A percentile compares a stretch with the other conserved stretches of the same genome.
phyloP scores from a whole-genome alignment of 2,888 invertebrate genomes.

The Amphiduros pacificus region DNA sequence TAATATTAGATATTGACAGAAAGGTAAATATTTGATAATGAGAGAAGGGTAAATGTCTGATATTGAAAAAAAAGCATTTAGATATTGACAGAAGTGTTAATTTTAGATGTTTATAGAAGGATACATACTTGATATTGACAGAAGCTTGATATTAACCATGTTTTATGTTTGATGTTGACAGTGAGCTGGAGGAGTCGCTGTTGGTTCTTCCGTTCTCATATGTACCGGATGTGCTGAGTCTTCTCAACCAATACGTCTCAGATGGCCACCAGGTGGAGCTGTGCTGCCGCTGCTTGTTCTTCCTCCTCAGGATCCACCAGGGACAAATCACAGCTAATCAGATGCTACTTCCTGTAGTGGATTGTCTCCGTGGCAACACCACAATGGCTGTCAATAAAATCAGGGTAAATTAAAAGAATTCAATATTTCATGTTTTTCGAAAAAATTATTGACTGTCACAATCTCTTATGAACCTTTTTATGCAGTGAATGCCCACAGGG shows the following conservation, averaged over 20 bases:
- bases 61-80: too few species aligned
- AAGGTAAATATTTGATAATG: too few species aligned
- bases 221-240: slow-evolving; percentile 76
- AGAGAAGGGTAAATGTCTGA: too few species aligned
- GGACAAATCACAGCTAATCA: slow-evolving; percentile 74
- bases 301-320: slow-evolving; percentile 64
- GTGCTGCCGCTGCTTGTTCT: slow-evolving; percentile 74
- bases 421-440: too few species aligned
- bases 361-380: slow-evolving; percentile 10
- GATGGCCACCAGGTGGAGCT: slow-evolving; percentile 76
- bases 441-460: too few species aligned
- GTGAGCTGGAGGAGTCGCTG: slow-evolving; percentile 89
- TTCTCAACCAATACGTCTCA: slow-evolving; percentile 71
- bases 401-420: slow-evolving; percentile 22
- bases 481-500: too few species aligned
- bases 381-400: slow-evolving; percentile 5
- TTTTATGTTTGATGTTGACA: slow-evolving; percentile 58
- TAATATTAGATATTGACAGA: too few species aligned
- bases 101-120: neutral
- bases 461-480: too few species aligned
- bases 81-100: too few species aligned
- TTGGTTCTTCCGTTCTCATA: slow-evolving; percentile 81
- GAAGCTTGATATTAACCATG: neutral
- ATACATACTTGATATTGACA: neutral
- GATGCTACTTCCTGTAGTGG: slow-evolving; percentile 25